Evolutionary conservation across 2,888 invertebrate species (phyloP).

Genomic region (Hofmannophila pseudospretella): DNA sequence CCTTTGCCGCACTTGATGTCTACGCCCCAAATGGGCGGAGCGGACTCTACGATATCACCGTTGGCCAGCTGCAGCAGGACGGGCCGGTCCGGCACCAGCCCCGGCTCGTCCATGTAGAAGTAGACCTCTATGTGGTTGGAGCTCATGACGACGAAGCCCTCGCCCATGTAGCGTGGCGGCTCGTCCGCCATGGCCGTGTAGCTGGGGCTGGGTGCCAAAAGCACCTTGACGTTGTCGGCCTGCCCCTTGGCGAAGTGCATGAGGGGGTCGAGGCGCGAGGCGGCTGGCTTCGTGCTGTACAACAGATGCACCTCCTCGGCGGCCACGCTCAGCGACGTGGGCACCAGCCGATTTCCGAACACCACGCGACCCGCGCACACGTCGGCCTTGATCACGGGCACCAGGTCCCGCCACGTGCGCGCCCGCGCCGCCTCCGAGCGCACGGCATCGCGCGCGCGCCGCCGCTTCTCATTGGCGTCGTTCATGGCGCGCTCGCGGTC

Average conservation of each 20-base stretch:
- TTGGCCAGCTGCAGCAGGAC: constrained; percentile 93
- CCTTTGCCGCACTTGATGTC: constrained; percentile 97
- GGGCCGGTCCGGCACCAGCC: constrained; percentile 93
- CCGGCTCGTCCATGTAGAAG: constrained; percentile 98
- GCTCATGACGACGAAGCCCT: constrained; percentile 97
- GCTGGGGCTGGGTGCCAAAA: constrained; percentile 97
- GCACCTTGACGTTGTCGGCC: constrained; percentile 96
- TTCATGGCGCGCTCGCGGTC: constrained; percentile 80
- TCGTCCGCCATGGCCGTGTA: constrained; percentile 96
- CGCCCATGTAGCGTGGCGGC: constrained; percentile 97
- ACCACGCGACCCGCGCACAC: constrained; percentile 94
- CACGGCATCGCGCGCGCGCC: constrained; percentile 67
- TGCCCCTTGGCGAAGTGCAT: constrained; percentile 97
- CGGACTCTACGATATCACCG: constrained; percentile 94
- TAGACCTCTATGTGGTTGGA: constrained; percentile 96
- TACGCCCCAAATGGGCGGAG: constrained; percentile 96
- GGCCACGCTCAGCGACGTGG: constrained; percentile 93
- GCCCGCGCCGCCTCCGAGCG: constrained; percentile 90
- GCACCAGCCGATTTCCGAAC: constrained; percentile 96
- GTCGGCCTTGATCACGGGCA: constrained; percentile 97
- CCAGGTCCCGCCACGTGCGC: constrained; percentile 95
- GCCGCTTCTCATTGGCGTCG: constrained; percentile 78
- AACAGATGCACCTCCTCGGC: constrained; percentile 96
- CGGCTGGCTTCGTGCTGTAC: constrained; percentile 96
- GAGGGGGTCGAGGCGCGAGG: constrained; percentile 93